Evolutionary conservation across 2,113 vertebrate species (phyloP).

Genomic region (Ibidorhyncha struthersii): DNA sequence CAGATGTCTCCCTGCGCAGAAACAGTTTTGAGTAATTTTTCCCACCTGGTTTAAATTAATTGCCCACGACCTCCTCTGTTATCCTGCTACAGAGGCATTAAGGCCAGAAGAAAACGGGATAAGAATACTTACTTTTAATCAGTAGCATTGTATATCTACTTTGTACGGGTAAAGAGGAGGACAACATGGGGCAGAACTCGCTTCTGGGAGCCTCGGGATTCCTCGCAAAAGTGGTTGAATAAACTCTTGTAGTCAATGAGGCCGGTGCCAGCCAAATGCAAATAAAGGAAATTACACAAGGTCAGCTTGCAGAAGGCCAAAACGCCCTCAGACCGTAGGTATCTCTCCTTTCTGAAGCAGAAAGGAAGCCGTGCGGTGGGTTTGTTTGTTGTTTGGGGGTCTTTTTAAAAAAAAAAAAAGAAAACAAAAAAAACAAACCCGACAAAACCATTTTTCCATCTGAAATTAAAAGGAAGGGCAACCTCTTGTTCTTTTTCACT

Average conservation of each 20-base stretch:
- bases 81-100: neutral
- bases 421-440: neutral
- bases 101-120: neutral
- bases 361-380: neutral
- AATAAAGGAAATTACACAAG: conserved; percentile 53
- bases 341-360: neutral
- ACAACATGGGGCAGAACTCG: neutral
- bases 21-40: neutral
- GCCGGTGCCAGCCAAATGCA: neutral
- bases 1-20: neutral
- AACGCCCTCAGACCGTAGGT: neutral
- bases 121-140: neutral
- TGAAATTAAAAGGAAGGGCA: neutral
- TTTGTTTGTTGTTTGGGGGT: neutral
- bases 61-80: neutral
- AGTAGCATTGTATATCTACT: neutral
- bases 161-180: neutral
- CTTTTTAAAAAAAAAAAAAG: too few relatives aligned
- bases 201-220: neutral
- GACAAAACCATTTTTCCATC: neutral
- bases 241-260: neutral
- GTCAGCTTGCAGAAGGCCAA: neutral
- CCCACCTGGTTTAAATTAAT: conserved; percentile 34
- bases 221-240: neutral
- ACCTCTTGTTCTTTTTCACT: neutral